Evolutionary conservation across 2,113 vertebrate species (phyloP), one percentile per base, ranked within the genome.

Genomic region (Riparia riparia): DNA sequence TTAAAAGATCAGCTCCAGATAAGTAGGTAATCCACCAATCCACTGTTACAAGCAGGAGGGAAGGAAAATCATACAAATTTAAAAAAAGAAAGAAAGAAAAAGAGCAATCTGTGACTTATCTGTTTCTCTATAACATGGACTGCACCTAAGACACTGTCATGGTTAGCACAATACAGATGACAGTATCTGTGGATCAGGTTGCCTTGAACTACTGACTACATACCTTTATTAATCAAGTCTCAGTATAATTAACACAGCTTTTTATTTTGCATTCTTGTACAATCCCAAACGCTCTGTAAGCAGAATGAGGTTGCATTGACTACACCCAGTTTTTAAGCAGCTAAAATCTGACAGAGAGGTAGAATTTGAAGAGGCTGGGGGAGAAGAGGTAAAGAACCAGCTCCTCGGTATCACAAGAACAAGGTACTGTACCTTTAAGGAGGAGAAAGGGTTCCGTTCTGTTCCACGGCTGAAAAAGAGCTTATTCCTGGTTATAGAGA

Each of bases 341-440:
- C 39, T 72, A 89, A 92, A 96, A 92, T 81, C 21, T 80, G 53
- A 61, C 65, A 34, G 53, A 42, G 63, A 89, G 24, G 58, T 69
- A 91, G 65, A 82, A 90, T 90, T 82, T 69, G 65, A 74, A 58
- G 39, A 37, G 54, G 4, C 8, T 54, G n/a, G 64, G 37, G 22
- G 13, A 22, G 17, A 73, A 74, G 63, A 74, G 21, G 53, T 51
- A 84, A 93, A 95, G 85, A 89, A 86, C 8, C 72, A 92, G 31
- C 56, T 89, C 78, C 78, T 79, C 7, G 3, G 29, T 84, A 97
- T 89, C 95, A 91, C 64, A 93, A 53, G 82, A 81, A 91, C 39
- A 93, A 94, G 57, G 91, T 96, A 97, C 98, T 98, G 96, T 98
- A 99, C 99, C 99, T 99, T 98, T 98, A 98, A 98, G 96, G 94